Base-by-base conservation (phyloP, 1,140 invertebrate genomes). In the Drosophila bipectinata region DNA sequence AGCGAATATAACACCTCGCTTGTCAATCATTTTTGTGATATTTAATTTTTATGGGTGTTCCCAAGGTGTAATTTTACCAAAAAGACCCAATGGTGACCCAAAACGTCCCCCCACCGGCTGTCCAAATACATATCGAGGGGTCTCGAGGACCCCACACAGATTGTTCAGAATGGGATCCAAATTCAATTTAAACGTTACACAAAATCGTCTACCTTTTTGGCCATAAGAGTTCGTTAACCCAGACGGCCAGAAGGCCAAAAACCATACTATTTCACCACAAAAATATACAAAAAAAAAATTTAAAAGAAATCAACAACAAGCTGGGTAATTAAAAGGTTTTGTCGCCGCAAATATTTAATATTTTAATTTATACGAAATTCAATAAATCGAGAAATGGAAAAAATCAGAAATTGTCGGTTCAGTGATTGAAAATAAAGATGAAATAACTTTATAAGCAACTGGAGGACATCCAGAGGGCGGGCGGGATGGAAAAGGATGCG, bases 361-460 rank as follows among this genome's bases (percentile, higher is more conserved):
- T 88, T 88, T 89, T 88, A 88, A 88, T 88, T 88, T 88, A 88
- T 88, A 88, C 83, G 79, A 87, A 87, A 88, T 88, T 88, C 77
- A 88, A 88, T 88, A 88, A 88, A 88, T 88, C 79, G 79, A 67
- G 30, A 77, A 75, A 66, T 66, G 56, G 62, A 60, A 78, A 63
- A 69, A 69, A 63, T 63, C 58, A 34, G 54, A 28, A 71, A 59
- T 68, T 57, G 55, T 59, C 34, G 61, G 39, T 57, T 79, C 83
- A 87, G 55, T 87, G 82, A 87, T 87, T 85, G 82, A 69, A 49
- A 63, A 74, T 49, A 45, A 73, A 52, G 71, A 56, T 41, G 69
- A 54, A 84, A 85, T 81, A 85, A 79, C 82, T 87, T 81, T 56
- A 81, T 78, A 72, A 85, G 58, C 57, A 60, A 64, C 47, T 55